A percentile compares a stretch with the other conserved stretches of the same genome.
Evolutionary conservation across 2,113 vertebrate genomes (phyloP).

Genomic region (Atlantisia rogersi): DNA sequence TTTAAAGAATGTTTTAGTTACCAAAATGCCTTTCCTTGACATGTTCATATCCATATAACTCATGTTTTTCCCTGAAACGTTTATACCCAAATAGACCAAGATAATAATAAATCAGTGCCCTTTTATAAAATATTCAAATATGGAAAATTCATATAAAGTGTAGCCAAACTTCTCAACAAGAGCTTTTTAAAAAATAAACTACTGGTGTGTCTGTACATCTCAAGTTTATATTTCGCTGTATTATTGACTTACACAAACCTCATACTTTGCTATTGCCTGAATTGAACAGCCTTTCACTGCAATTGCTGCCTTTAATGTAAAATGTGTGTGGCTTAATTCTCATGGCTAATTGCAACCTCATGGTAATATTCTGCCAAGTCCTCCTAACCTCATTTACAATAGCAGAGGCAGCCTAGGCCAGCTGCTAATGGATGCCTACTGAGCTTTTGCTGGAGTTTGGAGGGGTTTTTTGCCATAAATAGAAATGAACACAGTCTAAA

Average conservation of each 20-base stretch:
- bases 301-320: background rate
- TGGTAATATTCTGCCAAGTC: background rate
- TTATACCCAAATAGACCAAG: background rate
- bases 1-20: background rate
- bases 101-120: background rate
- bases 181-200: background rate
- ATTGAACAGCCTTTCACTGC: background rate
- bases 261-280: background rate
- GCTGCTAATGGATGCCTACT: background rate
- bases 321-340: background rate
- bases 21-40: background rate
- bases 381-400: background rate
- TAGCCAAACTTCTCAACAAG: background rate
- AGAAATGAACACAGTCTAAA: background rate
- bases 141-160: background rate
- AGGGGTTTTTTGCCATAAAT: background rate
- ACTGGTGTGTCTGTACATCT: background rate
- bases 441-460: background rate
- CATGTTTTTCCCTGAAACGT: background rate
- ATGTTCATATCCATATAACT: background rate
- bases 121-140: background rate
- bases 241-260: background rate
- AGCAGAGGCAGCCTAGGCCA: background rate
- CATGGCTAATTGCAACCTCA: constrained; percentile 1
- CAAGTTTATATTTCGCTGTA: background rate